Evolutionary conservation across 2,113 vertebrate species (phyloP).

Genomic region (Circaetus cinerascens): DNA sequence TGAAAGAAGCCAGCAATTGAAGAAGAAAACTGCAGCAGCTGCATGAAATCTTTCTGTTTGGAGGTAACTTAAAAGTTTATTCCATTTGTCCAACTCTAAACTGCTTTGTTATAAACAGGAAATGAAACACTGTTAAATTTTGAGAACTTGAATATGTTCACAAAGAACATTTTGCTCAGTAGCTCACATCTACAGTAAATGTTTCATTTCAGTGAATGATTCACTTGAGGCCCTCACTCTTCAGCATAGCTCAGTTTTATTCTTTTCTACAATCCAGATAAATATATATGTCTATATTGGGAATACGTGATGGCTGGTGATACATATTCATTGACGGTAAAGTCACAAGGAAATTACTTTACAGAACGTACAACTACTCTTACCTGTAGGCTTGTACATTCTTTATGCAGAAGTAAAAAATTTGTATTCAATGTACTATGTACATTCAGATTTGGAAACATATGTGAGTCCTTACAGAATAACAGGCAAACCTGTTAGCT

Average conservation of each 20-base stretch:
- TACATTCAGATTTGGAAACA: not conserved
- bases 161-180: slow-evolving; percentile 38
- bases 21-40: not conserved
- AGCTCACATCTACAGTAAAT: not conserved
- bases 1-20: not conserved
- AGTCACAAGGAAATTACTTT: slow-evolving; percentile 8
- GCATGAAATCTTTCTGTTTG: not conserved
- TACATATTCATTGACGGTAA: not conserved
- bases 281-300: not conserved
- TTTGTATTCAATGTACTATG: not conserved
- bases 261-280: slow-evolving; percentile 18
- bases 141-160: not conserved
- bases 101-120: slow-evolving; percentile 26
- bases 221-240: slow-evolving; percentile 19
- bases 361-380: not conserved
- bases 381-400: not conserved
- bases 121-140: slow-evolving; percentile 20
- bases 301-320: not conserved
- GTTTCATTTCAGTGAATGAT: slow-evolving; percentile 27
- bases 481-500: not conserved
- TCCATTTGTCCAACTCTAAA: not conserved
- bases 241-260: slow-evolving; percentile 22
- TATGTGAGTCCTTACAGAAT: not conserved
- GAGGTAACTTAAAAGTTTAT: not conserved
- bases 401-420: not conserved